A percentile compares a stretch with the other conserved stretches of the same genome.
Conservation (phyloP, 2,797 vertebrate species). For the Pangasius macronema region DNA sequence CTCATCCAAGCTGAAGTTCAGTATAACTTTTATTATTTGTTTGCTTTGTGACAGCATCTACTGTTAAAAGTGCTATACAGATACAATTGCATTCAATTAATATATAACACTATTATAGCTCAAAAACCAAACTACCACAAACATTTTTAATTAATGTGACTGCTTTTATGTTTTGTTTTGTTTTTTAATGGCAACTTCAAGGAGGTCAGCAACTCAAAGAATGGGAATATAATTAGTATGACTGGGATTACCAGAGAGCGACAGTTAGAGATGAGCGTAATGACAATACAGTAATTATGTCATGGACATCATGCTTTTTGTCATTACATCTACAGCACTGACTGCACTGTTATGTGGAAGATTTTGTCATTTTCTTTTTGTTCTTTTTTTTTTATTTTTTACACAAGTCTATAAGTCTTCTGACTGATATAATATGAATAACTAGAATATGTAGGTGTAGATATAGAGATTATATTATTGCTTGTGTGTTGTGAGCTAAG, state of each 20-base stretch:
- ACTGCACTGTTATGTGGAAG: background rate
- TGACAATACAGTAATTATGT: background rate
- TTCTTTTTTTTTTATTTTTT: too few relatives aligned
- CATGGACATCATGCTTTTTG: background rate
- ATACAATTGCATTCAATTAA: background rate
- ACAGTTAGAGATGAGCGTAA: background rate
- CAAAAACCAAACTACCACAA: background rate
- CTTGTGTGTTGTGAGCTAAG: background rate
- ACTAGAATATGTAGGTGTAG: background rate
- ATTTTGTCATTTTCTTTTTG: background rate
- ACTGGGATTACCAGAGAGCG: background rate
- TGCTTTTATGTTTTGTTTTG: background rate
- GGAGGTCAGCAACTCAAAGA: background rate
- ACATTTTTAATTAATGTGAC: background rate
- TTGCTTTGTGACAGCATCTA: background rate
- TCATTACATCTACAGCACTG: background rate
- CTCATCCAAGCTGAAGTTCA: background rate
- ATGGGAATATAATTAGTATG: background rate
- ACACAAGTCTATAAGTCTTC: background rate
- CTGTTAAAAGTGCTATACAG: background rate
- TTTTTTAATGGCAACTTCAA: background rate
- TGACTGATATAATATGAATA: background rate
- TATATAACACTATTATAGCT: background rate
- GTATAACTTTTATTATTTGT: constrained; percentile 1
- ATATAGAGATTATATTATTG: background rate